These are phyloP conservation scores for Egretta garzetta DNA, from an alignment of 2,113 vertebrate genomes.

Conservation along the genomic window DNA sequence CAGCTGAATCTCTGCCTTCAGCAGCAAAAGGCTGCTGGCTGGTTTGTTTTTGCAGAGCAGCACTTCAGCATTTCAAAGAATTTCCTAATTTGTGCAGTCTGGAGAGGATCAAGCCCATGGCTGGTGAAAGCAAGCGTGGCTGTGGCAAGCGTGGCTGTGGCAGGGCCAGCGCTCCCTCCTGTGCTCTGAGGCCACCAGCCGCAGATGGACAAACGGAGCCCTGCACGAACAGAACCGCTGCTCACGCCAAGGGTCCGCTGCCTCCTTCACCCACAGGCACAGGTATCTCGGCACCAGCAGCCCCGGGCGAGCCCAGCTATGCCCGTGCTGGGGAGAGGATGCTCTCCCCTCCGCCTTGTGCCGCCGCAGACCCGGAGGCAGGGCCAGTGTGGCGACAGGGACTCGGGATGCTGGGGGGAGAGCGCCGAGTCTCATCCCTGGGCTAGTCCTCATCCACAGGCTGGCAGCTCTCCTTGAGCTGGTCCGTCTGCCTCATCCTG, in stretches of 20 bases:
- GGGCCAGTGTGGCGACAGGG: not conserved
- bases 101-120: not conserved
- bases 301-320: not conserved
- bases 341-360: not conserved
- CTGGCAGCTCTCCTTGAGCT: not conserved
- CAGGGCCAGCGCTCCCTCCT: not conserved
- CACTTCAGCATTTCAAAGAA: not conserved
- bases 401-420: not conserved
- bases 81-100: not conserved
- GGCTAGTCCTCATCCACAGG: not conserved
- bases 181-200: not conserved
- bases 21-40: not conserved
- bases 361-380: not conserved
- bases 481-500: not conserved
- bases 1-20: not conserved
- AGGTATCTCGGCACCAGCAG: not conserved
- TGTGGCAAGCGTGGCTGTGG: not conserved
- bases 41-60: not conserved
- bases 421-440: not conserved
- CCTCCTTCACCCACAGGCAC: accelerated
- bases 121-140: not conserved
- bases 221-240: accelerated
- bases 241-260: accelerated
- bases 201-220: not conserved
- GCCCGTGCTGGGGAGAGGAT: not conserved